These are phyloP conservation scores for Riparia riparia DNA, from an alignment of 2,113 vertebrate genomes.

Conservation along the genomic window DNA sequence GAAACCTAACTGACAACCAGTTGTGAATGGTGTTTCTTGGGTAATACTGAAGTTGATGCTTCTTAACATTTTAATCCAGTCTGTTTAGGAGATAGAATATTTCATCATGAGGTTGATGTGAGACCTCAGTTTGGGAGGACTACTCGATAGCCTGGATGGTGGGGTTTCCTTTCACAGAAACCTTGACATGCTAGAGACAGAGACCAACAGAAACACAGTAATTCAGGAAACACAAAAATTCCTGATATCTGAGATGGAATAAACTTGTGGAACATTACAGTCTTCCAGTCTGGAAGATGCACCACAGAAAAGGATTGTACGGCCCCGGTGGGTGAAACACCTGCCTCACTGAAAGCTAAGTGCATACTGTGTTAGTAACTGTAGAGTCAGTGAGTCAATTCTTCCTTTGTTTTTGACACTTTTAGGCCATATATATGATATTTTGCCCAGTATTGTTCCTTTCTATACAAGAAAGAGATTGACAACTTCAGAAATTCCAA, in stretches of 20 bases:
- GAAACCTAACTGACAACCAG: background rate
- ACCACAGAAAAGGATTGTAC: background rate
- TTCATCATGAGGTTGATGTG: background rate
- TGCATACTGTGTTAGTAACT: background rate
- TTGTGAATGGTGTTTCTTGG: background rate
- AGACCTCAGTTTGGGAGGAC: background rate
- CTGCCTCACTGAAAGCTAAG: background rate
- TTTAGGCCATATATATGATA: background rate
- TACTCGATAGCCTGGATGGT: background rate
- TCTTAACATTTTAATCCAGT: background rate
- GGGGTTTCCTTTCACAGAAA: background rate
- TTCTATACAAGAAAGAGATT: background rate
- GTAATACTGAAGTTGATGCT: background rate
- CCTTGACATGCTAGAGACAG: background rate
- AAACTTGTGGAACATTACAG: background rate
- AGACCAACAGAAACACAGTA: background rate
- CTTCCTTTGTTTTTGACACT: background rate
- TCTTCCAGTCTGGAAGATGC: background rate
- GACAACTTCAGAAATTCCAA: background rate
- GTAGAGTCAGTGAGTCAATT: background rate
- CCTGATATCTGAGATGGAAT: background rate
- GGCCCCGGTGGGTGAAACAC: background rate
- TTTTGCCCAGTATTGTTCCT: accelerated
- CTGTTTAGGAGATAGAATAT: background rate
- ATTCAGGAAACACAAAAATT: background rate